phyloP scores from a whole-genome alignment of 2,797 vertebrate genomes.

The Arctocebus calabarensis region DNA sequence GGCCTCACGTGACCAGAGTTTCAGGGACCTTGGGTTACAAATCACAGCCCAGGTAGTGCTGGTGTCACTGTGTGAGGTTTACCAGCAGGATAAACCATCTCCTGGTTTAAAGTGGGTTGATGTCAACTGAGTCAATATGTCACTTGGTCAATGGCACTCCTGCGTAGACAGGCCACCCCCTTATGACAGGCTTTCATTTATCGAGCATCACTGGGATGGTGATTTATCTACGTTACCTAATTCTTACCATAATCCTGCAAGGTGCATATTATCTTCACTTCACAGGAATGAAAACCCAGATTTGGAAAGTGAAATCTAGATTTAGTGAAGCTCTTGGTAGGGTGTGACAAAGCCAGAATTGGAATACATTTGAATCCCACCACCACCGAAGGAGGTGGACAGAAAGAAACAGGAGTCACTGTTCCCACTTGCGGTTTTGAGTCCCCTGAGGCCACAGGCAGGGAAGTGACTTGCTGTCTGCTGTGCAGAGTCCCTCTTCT shows the following conservation, averaged over 20 bases:
- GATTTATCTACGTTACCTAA: not conserved
- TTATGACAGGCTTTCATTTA: not conserved
- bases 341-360: not conserved
- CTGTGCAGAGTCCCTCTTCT: fast-evolving
- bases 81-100: too few species aligned
- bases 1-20: not conserved
- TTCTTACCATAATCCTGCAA: not conserved
- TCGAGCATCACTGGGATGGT: fast-evolving
- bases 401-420: not conserved
- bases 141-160: not conserved
- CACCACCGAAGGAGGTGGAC: not conserved
- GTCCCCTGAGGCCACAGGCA: not conserved
- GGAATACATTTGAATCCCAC: not conserved
- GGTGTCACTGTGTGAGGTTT: not conserved
- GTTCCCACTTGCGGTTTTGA: not conserved
- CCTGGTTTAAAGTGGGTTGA: not conserved
- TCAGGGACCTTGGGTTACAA: not conserved
- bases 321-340: not conserved
- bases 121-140: not conserved
- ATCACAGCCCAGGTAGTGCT: not conserved
- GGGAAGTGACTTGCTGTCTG: not conserved
- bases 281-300: not conserved
- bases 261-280: not conserved
- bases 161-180: not conserved
- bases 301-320: not conserved